A percentile compares a stretch with the other conserved stretches of the same genome.
Evolutionary conservation across 2,888 invertebrate species (phyloP).

Genomic region (Axea sp.): DNA sequence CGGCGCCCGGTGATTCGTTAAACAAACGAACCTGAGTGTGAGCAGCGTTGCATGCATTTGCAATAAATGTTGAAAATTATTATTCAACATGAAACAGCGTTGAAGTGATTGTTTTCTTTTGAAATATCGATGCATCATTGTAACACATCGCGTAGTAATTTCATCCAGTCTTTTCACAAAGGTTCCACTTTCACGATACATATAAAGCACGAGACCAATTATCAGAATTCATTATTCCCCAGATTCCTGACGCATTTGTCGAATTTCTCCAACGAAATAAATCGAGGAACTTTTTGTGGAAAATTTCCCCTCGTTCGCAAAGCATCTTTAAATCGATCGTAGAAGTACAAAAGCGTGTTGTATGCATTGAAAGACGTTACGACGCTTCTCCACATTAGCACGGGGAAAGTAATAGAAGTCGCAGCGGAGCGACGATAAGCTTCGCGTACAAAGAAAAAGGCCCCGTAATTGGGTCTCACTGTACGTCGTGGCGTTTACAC

Average conservation of each 20-base stretch:
- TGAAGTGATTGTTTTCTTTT: too few relatives aligned
- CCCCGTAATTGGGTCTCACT: conserved; percentile 59
- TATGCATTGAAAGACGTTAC: conserved; percentile 54
- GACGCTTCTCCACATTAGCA: conserved; percentile 55
- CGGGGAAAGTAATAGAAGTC: conserved; percentile 61
- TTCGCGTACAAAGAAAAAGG: conserved; percentile 49
- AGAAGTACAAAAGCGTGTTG: conserved; percentile 57
- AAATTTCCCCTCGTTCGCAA: conserved; percentile 12
- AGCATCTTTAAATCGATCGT: conserved; percentile 40
- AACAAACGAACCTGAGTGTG: too few relatives aligned
- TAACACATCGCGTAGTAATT: too few relatives aligned
- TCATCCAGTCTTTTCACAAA: too few relatives aligned
- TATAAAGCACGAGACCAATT: too few relatives aligned
- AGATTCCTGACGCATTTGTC: background rate
- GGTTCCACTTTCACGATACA: too few relatives aligned
- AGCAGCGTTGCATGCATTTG: too few relatives aligned
- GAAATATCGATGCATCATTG: too few relatives aligned
- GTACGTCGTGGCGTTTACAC: conserved; percentile 52
- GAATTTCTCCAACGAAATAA: conserved; percentile 11
- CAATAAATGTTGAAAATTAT: too few relatives aligned
- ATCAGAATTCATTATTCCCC: conserved; percentile 1
- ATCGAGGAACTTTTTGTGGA: conserved; percentile 1
- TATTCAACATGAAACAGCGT: too few relatives aligned
- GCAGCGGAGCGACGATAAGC: conserved; percentile 39
- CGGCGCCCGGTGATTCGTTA: too few relatives aligned